Conservation (phyloP, 2,888 invertebrate species). For the Drosophila prostipennis region DNA sequence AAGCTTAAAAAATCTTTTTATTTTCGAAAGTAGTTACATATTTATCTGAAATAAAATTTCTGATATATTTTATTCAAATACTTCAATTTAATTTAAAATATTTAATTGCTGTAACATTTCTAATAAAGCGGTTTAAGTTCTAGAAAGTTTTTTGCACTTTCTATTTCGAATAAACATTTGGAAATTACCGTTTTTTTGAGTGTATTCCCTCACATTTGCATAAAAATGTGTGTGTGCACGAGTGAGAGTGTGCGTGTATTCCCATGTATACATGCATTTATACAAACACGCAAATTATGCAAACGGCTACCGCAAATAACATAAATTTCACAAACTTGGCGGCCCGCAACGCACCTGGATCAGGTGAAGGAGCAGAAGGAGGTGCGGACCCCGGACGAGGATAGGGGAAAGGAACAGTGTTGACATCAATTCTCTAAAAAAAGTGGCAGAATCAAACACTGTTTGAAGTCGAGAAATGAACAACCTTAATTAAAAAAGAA, state of each 20-base stretch:
- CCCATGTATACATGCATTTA: constrained; percentile 51
- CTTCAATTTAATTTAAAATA: too few relatives aligned
- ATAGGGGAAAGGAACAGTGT: constrained; percentile 9
- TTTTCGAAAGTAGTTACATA: too few relatives aligned
- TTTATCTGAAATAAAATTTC: too few relatives aligned
- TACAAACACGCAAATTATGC: constrained; percentile 78
- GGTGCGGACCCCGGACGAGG: background rate
- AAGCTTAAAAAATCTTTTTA: too few relatives aligned
- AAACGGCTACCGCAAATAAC: constrained; percentile 78
- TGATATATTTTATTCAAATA: too few relatives aligned
- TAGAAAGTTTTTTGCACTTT: too few relatives aligned
- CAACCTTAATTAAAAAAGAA: background rate
- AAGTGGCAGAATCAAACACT: background rate
- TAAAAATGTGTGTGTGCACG: background rate
- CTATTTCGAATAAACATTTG: too few relatives aligned
- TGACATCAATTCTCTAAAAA: constrained; percentile 4
- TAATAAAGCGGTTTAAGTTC: too few relatives aligned
- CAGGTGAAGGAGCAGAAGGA: background rate
- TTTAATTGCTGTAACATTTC: too few relatives aligned
- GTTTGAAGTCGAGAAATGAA: background rate
- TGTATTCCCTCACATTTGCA: constrained; percentile 10
- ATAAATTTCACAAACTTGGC: constrained; percentile 75
- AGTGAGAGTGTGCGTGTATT: constrained; percentile 18
- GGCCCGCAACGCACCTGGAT: constrained; percentile 73
- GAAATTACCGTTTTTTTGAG: background rate